A percentile compares a stretch with the other conserved stretches of the same genome.
Conservation (phyloP, 1,140 invertebrate genomes). For the Carposina sasakii region DNA sequence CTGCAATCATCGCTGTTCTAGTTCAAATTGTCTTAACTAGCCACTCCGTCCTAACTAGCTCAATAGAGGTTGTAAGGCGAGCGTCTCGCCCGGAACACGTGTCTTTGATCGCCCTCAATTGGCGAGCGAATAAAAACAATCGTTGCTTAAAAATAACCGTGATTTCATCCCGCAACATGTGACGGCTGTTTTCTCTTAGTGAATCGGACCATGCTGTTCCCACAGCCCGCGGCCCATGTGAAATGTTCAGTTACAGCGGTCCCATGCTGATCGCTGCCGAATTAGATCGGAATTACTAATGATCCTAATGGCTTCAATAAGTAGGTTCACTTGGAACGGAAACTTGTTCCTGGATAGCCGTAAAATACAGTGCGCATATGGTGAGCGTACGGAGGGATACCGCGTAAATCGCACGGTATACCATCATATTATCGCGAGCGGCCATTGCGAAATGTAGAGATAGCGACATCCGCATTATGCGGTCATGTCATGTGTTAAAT, state of each 20-base stretch:
- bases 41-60: too few relatives aligned
- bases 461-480: constrained; percentile 51
- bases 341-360: constrained; percentile 34
- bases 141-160: constrained; percentile 69
- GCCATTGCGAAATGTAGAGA: constrained; percentile 32
- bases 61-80: constrained; percentile 54
- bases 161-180: constrained; percentile 68
- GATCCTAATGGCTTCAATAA: constrained; percentile 42
- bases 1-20: too few relatives aligned
- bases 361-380: constrained; percentile 12
- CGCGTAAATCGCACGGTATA: constrained; percentile 23
- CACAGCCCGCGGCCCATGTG: constrained; percentile 53
- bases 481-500: constrained; percentile 31
- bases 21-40: too few relatives aligned
- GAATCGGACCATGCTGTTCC: constrained; percentile 46
- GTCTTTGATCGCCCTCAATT: constrained; percentile 69
- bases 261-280: constrained; percentile 47
- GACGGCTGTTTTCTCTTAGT: constrained; percentile 57
- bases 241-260: constrained; percentile 47
- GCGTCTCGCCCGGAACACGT: constrained; percentile 60
- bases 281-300: constrained; percentile 45
- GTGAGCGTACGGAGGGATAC: constrained; percentile 29
- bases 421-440: constrained; percentile 45
- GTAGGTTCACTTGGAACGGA: constrained; percentile 30
- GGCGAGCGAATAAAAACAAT: constrained; percentile 71